A percentile compares a stretch with the other conserved stretches of the same genome.
These are phyloP conservation scores for Eupithecia subumbrata DNA, from an alignment of 2,888 invertebrate genomes.

Conservation along the genomic window DNA sequence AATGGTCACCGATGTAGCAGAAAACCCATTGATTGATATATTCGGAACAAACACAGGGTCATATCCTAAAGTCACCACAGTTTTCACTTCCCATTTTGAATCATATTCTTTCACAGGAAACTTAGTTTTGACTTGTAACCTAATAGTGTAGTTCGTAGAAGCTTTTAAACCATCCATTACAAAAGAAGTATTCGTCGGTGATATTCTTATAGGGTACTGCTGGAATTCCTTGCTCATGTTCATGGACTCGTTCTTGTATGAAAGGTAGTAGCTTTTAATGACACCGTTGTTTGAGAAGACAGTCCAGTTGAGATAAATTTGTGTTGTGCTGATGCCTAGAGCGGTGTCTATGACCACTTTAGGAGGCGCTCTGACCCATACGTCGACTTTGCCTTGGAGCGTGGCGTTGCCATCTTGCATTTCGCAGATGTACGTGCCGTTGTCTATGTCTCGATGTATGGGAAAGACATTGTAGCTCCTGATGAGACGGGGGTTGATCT, in stretches of 20 bases:
- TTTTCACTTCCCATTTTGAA: constrained; percentile 45
- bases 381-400: constrained; percentile 71
- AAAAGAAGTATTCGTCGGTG: constrained; percentile 86
- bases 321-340: constrained; percentile 89
- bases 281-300: constrained; percentile 90
- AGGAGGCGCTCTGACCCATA: constrained; percentile 88
- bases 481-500: constrained; percentile 74
- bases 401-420: constrained; percentile 65
- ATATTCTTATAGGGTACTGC: constrained; percentile 78
- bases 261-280: constrained; percentile 84
- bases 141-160: constrained; percentile 87
- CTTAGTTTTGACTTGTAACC: constrained; percentile 87
- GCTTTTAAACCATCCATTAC: constrained; percentile 87
- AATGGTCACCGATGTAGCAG: constrained; percentile 90
- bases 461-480: constrained; percentile 80
- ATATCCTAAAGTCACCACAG: constrained; percentile 85
- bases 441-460: constrained; percentile 86
- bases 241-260: constrained; percentile 63
- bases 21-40: constrained; percentile 88
- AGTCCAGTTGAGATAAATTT: constrained; percentile 93
- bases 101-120: constrained; percentile 84
- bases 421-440: constrained; percentile 83
- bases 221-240: background rate
- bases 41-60: constrained; percentile 92
- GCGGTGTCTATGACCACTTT: constrained; percentile 88